Evolutionary conservation across 2,888 invertebrate genomes (phyloP).

Genomic region (Schrankia costaestrigalis): DNA sequence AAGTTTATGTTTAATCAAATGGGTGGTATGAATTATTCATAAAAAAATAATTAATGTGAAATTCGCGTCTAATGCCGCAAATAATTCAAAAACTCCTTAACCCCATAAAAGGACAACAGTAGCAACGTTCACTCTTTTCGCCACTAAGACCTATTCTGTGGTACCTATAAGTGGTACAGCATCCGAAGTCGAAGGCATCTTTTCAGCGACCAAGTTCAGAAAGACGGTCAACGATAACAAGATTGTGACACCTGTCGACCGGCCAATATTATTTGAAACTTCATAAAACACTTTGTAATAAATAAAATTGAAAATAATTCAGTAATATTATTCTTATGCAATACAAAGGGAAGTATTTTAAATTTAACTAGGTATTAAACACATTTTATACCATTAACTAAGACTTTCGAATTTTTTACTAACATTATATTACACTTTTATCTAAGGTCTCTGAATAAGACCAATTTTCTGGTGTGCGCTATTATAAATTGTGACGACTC

Average conservation of each 20-base stretch:
- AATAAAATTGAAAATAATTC: not conserved
- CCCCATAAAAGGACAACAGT: too few species aligned
- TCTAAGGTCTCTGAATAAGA: slow-evolving; percentile 22
- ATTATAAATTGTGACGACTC: slow-evolving; percentile 37
- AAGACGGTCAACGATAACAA: slow-evolving; percentile 98
- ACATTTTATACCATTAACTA: too few species aligned
- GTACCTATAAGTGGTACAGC: slow-evolving; percentile 91
- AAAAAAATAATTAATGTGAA: too few species aligned
- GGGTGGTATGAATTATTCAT: too few species aligned
- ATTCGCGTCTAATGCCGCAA: too few species aligned
- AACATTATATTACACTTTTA: slow-evolving; percentile 13
- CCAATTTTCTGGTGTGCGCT: slow-evolving; percentile 34
- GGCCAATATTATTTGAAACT: slow-evolving; percentile 37
- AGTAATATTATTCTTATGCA: not conserved
- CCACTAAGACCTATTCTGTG: slow-evolving; percentile 34
- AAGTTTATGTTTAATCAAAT: too few species aligned
- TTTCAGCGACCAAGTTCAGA: slow-evolving; percentile 98
- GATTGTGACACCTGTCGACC: slow-evolving; percentile 95
- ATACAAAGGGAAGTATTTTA: too few species aligned
- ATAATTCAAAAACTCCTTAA: too few species aligned
- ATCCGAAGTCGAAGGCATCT: slow-evolving; percentile 94
- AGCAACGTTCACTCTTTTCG: slow-evolving; percentile 39
- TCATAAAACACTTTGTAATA: not conserved
- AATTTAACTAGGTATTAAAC: too few species aligned
- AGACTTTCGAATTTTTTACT: too few species aligned